Evolutionary conservation across 1,140 invertebrate genomes (phyloP), one percentile per base, ranked within the genome.

Genomic region (Temnothorax nylanderi): DNA sequence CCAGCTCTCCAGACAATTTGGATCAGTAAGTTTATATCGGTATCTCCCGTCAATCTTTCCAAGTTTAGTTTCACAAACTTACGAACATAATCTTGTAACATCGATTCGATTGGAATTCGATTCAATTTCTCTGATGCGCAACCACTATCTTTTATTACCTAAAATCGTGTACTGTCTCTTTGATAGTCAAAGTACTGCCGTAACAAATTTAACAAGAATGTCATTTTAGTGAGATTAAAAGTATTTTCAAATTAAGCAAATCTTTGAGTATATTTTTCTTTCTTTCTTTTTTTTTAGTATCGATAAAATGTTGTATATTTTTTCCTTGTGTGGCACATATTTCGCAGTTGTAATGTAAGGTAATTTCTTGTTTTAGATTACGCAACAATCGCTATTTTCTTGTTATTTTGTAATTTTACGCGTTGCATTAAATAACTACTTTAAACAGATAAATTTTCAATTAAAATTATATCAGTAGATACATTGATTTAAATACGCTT

Each of bases 1-100:
- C 89, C 89, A 90, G 89, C 89, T 90, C 82, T 90, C 76, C 89
- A 90, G 89, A 90, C 69, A 71, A 82, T 78, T 90, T 90, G 89
- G 89, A 90, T 13, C 81, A 90, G 86, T 90, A 90, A 88, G 89
- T 90, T 90, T 86, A 21, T 71, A 76, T 89, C 80, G 88, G 69
- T 60, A 71, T 85, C 82, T 88, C 47, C 82, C 64, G 49, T 54
- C 76, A 85, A 76, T 89, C 75, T 64, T 87, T 85, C 8, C 56
- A 80, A 82, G 75, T 18, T 58, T 84, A 88, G 60, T 87, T 87
- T 85, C 88, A 54, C 62, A 54, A 37, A 37, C 37, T 69, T 81
- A 26, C 64, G 77, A 56, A 47, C 21, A 47, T 47, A 47, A 41
- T n/a, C 49, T 60, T 41, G 6, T 77, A 32, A 64, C 41, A 49